Base-by-base conservation (phyloP, 2,888 invertebrate species). In the Lamproptera curius region DNA sequence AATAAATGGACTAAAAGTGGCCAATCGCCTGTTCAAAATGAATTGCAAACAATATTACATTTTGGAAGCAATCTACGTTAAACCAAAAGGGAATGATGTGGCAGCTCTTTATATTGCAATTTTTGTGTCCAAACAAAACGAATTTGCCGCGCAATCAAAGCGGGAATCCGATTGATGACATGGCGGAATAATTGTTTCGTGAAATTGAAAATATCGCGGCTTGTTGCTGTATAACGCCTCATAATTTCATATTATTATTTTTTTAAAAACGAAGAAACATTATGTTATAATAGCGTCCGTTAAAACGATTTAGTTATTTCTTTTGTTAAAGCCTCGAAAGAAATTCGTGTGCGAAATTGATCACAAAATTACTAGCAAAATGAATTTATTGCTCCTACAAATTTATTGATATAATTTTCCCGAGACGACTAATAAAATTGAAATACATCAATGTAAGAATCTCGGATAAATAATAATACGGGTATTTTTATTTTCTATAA, bases 61-160 rank as follows among this genome's bases (percentile, higher is more conserved):
- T 84, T 85, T 83, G 79, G 82, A 78, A 78, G 77, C 85, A 84
- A 87, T 86, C 83, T 83, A 86, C 83, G 85, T 81, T 81, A 83
- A 85, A 80, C 85, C 80, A 73, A 84, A 86, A 80, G 82, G 85
- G 86, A 85, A 87, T 87, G 87, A 86, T 86, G 87, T 86, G 87
- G 85, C 83, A 80, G 82, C 85, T 85, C 85, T 87, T 85, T 87
- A 85, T 84, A 86, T 86, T 86, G 86, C 87, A 87, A 86, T 85
- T 87, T 87, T 86, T 87, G 85, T 83, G 79, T 83, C 76, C 83
- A 87, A 87, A 87, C 86, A 87, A 87, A 87, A 85, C 84, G 81
- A 87, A 85, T 87, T 87, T 85, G 84, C 84, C 80, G 81, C 82
- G 85, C 87, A 87, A 87, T 87, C 87, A 87, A 86, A 87, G 82